Conservation (phyloP, 2,113 vertebrate genomes). For the Cinclus cinclus region DNA sequence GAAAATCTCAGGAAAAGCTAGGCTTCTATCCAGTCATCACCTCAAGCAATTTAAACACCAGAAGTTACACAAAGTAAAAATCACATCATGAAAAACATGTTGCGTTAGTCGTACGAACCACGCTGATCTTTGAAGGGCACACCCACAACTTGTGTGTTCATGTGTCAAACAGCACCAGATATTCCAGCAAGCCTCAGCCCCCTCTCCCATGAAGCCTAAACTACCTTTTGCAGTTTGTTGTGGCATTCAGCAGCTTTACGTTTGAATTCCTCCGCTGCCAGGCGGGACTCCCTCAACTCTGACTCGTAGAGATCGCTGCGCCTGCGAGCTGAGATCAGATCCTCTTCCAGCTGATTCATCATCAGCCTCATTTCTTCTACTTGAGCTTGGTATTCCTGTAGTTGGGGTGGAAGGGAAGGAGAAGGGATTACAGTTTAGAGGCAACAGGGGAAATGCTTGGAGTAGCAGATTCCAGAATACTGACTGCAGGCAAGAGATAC, state of each 20-base stretch:
- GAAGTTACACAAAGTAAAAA: neutral
- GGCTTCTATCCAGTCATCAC: neutral
- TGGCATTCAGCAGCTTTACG: constrained; percentile 93
- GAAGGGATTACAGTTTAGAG: neutral
- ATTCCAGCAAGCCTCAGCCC: neutral
- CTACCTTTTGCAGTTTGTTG: constrained; percentile 93
- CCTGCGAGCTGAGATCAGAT: constrained; percentile 93
- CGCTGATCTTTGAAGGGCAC: neutral
- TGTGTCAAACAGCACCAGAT: neutral
- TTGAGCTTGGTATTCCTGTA: constrained; percentile 95
- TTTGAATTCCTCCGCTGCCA: constrained; percentile 92
- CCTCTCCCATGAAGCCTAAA: neutral
- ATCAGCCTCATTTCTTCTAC: constrained; percentile 96
- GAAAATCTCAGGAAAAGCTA: neutral
- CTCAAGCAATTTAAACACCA: neutral
- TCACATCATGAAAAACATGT: neutral
- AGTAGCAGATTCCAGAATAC: neutral
- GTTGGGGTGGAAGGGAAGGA: constrained; percentile 5
- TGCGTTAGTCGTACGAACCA: neutral
- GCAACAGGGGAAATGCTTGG: neutral
- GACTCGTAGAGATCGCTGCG: constrained; percentile 95
- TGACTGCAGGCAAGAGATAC: neutral
- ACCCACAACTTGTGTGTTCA: neutral
- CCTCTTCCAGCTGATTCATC: constrained; percentile 95
- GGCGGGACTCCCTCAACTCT: constrained; percentile 91